Evolutionary conservation across 2,113 vertebrate species (phyloP).

Genomic region (Colius striatus): DNA sequence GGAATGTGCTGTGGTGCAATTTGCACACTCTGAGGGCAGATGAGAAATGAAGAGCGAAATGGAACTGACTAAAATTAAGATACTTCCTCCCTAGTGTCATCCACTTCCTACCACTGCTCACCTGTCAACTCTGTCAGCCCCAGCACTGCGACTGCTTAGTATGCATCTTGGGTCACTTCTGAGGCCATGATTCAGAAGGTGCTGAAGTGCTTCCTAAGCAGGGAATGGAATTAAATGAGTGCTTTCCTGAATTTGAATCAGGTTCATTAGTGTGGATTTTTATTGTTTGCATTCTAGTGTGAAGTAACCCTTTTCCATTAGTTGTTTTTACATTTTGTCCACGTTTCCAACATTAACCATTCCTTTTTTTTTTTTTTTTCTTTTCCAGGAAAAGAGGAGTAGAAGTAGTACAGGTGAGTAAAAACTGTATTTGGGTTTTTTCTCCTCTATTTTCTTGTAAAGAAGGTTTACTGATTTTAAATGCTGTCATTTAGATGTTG

Average conservation of each 20-base stretch:
- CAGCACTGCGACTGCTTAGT: neutral
- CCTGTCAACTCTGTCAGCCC: neutral
- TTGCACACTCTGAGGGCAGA: neutral
- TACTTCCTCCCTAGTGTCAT: neutral
- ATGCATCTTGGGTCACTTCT: neutral
- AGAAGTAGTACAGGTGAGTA: constrained; percentile 95
- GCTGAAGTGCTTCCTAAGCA: neutral
- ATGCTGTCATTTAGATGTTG: neutral
- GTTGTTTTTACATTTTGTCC: neutral
- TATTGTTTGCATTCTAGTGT: neutral
- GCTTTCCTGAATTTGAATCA: constrained; percentile 35
- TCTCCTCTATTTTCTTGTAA: neutral
- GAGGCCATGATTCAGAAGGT: neutral
- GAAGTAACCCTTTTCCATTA: neutral
- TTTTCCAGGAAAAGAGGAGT: constrained; percentile 93
- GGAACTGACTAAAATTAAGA: neutral
- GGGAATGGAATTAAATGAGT: neutral
- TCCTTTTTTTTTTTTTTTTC: constrained; percentile 41
- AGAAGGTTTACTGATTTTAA: neutral
- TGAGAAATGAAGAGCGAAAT: neutral
- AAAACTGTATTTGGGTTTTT: neutral
- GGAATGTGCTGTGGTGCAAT: neutral
- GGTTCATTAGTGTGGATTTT: neutral
- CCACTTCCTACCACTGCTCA: neutral
- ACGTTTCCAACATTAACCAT: constrained; percentile 20